Conservation (phyloP, 2,797 vertebrate genomes). For the Pteronotus mesoamericanus region DNA sequence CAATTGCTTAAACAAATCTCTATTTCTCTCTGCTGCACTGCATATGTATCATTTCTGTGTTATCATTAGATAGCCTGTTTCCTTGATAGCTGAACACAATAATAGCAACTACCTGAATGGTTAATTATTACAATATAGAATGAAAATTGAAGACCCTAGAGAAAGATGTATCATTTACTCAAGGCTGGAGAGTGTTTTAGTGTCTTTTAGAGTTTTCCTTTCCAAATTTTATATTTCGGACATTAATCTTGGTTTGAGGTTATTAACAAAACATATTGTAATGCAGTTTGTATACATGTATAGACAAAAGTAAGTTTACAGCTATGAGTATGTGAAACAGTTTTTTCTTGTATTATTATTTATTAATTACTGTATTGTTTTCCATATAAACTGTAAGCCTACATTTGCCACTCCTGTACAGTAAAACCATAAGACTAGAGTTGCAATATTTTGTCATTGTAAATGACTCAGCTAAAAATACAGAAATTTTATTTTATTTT, state of each 20-base stretch:
- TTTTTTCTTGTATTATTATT: not conserved
- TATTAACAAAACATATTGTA: constrained; percentile 40
- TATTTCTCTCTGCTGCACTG: not conserved
- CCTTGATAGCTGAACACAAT: not conserved
- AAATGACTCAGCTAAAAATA: not conserved
- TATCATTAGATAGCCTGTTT: not conserved
- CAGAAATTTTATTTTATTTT: not conserved
- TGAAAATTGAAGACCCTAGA: not conserved
- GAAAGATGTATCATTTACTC: not conserved
- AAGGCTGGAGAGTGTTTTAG: not conserved
- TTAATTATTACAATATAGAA: not conserved
- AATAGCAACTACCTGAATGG: not conserved
- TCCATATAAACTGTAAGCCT: not conserved
- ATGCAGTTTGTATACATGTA: not conserved
- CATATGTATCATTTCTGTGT: not conserved
- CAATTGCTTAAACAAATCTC: not conserved
- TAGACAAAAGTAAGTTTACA: not conserved
- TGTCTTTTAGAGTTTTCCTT: constrained; percentile 31
- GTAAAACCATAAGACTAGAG: not conserved
- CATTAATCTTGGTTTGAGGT: constrained; percentile 45
- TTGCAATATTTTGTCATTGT: not conserved
- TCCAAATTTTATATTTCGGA: not conserved
- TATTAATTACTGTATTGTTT: not conserved
- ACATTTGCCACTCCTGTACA: not conserved
- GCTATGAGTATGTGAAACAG: not conserved